Evolutionary conservation across 2,797 vertebrate species (phyloP).

Genomic region (Anabacerthia variegaticeps): DNA sequence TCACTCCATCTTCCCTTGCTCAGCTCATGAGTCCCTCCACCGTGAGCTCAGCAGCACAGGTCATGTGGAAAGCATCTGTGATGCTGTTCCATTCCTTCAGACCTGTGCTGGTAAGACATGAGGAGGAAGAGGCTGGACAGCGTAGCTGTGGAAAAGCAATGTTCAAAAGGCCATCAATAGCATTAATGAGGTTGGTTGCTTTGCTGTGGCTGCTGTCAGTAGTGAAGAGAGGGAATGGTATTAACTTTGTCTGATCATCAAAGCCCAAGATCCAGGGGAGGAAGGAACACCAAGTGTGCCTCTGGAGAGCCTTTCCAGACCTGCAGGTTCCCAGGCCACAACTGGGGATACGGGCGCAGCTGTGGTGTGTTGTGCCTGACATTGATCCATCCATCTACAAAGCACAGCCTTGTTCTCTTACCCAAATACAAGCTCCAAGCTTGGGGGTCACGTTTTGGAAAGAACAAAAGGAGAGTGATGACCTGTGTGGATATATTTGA

Average conservation of each 20-base stretch:
- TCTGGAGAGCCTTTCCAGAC: neutral
- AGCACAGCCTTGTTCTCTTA: neutral
- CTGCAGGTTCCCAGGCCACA: neutral
- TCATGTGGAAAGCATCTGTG: neutral
- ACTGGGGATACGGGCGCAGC: neutral
- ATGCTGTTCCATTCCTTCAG: neutral
- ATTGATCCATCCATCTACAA: neutral
- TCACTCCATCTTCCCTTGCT: neutral
- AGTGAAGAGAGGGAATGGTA: neutral
- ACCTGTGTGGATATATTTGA: neutral
- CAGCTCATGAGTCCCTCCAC: rapidly evolving
- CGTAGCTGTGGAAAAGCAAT: neutral
- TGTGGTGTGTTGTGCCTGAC: rapidly evolving
- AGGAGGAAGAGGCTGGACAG: neutral
- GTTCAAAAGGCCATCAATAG: neutral
- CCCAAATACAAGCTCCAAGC: neutral
- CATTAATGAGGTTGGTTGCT: neutral
- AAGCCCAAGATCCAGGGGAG: neutral
- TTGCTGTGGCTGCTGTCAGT: neutral
- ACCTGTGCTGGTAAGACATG: neutral
- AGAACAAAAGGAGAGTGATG: neutral
- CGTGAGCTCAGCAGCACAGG: rapidly evolving
- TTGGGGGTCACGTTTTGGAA: neutral
- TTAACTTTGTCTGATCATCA: neutral
- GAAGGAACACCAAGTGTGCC: neutral